A percentile compares a stretch with the other conserved stretches of the same genome.
These are phyloP conservation scores for Melanotus villosus DNA, from an alignment of 2,888 invertebrate species.

Conservation along the genomic window DNA sequence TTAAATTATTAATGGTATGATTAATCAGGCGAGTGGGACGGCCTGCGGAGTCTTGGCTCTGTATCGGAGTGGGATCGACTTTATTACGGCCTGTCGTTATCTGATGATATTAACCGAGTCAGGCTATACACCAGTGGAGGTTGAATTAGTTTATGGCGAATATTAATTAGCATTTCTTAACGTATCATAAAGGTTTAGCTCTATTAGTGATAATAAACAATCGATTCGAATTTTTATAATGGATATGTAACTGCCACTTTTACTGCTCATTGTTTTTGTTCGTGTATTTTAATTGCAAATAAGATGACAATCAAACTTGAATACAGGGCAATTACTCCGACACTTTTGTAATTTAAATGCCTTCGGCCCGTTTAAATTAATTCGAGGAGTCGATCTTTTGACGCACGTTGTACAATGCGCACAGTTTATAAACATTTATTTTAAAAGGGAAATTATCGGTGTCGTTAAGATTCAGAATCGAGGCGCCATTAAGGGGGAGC, in stretches of 20 bases:
- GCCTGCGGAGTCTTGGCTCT: constrained; percentile 39
- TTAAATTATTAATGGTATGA: constrained; percentile 58
- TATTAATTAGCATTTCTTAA: constrained; percentile 47
- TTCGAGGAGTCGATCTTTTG: neutral
- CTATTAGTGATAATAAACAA: constrained; percentile 39
- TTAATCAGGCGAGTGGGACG: constrained; percentile 57
- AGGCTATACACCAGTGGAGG: constrained; percentile 23
- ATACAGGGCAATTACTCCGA: constrained; percentile 11
- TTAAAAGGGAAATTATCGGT: neutral
- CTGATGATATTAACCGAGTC: constrained; percentile 45
- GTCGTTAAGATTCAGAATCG: neutral
- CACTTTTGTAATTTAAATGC: constrained; percentile 7
- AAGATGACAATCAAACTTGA: constrained; percentile 8
- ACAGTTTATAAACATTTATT: neutral
- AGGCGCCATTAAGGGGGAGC: neutral
- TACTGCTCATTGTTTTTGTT: constrained; percentile 36
- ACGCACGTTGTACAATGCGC: neutral
- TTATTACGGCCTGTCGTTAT: constrained; percentile 48
- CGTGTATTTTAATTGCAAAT: constrained; percentile 30
- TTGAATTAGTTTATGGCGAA: constrained; percentile 40
- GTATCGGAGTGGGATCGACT: constrained; percentile 53
- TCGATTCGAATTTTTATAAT: constrained; percentile 30
- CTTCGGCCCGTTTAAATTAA: neutral
- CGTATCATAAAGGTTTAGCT: constrained; percentile 36
- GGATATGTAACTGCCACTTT: constrained; percentile 21